Evolutionary conservation across 2,797 vertebrate species (phyloP), one percentile per base, ranked within the genome.

Genomic region (Eupleurogrammus muticus): DNA sequence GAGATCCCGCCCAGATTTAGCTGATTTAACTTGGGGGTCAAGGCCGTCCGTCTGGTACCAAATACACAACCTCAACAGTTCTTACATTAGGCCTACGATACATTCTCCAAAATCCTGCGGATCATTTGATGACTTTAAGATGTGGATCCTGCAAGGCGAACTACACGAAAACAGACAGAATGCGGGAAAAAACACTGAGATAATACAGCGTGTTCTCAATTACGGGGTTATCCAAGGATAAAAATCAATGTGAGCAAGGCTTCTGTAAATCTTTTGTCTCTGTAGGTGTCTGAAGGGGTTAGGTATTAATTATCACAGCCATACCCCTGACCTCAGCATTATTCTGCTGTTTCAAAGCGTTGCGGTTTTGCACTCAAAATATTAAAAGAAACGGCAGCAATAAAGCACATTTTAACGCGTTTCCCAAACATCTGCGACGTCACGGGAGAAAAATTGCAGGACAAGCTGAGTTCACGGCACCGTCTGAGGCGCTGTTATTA

Each of bases 271-370:
- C 79, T 73, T 63, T 80, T 50, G 66, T 70, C 50, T 84, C 73
- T 73, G 64, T 74, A 48, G 23, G 68, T 58, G 32, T 78, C 62
- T 1, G 72, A 62, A n/a, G n/a, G 51, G 55, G 53, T 69, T 71
- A 73, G 55, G 80, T 21, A 35, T 73, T 38, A 87, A 85, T 78
- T 82, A 79, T 81, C 63, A 74, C 68, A 84, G 85, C 89, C 88
- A 79, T 71, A 85, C 66, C 70, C 72, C 82, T 81, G 76, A 80
- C 77, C 81, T 36, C 75, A 75, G 42, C 61, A 74, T 83, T 76
- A 57, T 80, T 70, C 50, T 78, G 16, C 53, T 69, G 36, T 50
- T 50, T 73, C 46, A 68, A 61, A 56, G 21, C 53, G 9, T 1
- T 35, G 35, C 38, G 57, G 19, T 19, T n/a, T 63, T 34, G 5